phyloP scores from a whole-genome alignment of 1,140 invertebrate genomes.

The Eriosoma lanigerum region DNA sequence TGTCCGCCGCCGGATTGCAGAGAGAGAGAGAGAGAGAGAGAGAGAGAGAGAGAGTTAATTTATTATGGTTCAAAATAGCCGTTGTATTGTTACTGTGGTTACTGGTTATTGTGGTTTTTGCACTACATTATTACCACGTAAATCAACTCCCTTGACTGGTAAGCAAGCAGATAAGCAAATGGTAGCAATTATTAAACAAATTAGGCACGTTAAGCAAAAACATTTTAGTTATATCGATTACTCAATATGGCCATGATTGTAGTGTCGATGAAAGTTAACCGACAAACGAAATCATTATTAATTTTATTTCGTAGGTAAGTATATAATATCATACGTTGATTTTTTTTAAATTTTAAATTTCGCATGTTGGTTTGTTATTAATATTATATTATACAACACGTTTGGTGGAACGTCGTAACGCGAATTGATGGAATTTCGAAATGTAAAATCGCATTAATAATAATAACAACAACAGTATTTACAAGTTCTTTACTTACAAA shows the following conservation, averaged over 20 bases:
- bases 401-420: background rate
- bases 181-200: constrained; percentile 21
- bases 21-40: too few species aligned
- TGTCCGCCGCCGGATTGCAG: background rate
- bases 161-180: constrained; percentile 30
- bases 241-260: background rate
- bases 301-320: too few species aligned
- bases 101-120: constrained; percentile 26
- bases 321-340: too few species aligned
- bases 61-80: constrained; percentile 35
- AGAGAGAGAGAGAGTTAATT: constrained; percentile 18
- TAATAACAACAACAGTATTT: constrained; percentile 21
- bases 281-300: background rate
- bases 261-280: background rate
- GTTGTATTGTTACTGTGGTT: background rate
- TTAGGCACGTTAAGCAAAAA: constrained; percentile 25
- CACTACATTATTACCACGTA: constrained; percentile 29
- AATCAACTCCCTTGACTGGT: constrained; percentile 4
- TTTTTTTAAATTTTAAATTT: background rate
- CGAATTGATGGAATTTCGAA: background rate
- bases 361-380: background rate
- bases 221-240: background rate
- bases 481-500: constrained; percentile 73
- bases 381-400: background rate
- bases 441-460: background rate